phyloP scores from a whole-genome alignment of 2,113 vertebrate genomes.

The Strix uralensis region DNA sequence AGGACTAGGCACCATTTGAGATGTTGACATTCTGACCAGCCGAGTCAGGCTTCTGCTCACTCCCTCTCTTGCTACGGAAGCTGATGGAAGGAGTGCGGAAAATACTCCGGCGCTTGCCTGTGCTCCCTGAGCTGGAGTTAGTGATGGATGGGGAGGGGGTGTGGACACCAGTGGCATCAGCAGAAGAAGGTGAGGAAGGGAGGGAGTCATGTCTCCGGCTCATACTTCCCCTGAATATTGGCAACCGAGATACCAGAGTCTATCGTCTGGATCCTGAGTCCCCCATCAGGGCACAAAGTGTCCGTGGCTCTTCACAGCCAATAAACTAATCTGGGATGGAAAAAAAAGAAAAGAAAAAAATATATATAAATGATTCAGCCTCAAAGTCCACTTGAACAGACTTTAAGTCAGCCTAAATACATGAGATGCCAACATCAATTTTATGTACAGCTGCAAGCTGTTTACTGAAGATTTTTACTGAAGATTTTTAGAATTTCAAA shows the following conservation, averaged over 20 bases:
- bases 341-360: neutral
- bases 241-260: conserved; percentile 93
- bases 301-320: conserved; percentile 22
- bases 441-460: neutral
- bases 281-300: conserved; percentile 82
- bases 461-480: neutral
- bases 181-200: conserved; percentile 92
- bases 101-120: conserved; percentile 85
- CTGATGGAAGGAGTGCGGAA: conserved; percentile 92
- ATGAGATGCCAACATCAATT: neutral
- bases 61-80: conserved; percentile 86
- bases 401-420: neutral
- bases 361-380: neutral
- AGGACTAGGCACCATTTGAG: conserved; percentile 78
- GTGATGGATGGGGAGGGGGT: conserved; percentile 96
- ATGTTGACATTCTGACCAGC: conserved; percentile 74
- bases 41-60: conserved; percentile 73
- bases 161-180: conserved; percentile 84
- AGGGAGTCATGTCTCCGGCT: conserved; percentile 91
- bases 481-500: neutral
- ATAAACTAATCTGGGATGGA: conserved; percentile 41
- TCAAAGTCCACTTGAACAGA: neutral
- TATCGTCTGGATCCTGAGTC: conserved; percentile 90
- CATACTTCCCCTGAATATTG: conserved; percentile 92
- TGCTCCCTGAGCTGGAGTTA: conserved; percentile 95